These are phyloP conservation scores for Rana temporaria DNA, from an alignment of 2,113 vertebrate species.

Conservation along the genomic window DNA sequence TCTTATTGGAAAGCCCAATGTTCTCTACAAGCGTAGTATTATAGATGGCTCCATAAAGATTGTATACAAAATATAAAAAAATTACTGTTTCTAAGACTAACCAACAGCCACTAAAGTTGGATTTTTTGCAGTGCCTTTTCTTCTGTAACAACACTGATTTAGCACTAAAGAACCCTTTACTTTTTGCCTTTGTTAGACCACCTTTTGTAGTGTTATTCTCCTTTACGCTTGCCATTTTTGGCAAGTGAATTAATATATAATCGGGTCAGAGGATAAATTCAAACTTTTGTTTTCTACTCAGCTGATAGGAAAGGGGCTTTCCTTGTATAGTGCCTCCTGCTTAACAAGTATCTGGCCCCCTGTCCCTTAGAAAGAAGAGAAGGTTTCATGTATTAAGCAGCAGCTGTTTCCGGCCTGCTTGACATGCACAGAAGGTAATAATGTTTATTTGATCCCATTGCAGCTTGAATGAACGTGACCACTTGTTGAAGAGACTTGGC, in stretches of 20 bases:
- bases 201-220: no score
- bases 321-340: slow-evolving; percentile 15
- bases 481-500: slow-evolving; percentile 94
- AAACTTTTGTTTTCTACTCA: not conserved
- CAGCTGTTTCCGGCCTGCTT: slow-evolving; percentile 44
- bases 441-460: slow-evolving; percentile 54
- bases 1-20: no score
- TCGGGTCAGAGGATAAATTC: not conserved
- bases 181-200: no score
- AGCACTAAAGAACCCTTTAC: no score
- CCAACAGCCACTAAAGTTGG: no score
- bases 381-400: slow-evolving; percentile 46
- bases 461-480: slow-evolving; percentile 97
- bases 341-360: slow-evolving; percentile 15
- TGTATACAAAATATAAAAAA: no score
- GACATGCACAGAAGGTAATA: slow-evolving; percentile 23
- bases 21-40: no score
- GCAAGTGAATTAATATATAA: not conserved
- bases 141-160: no score
- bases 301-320: slow-evolving; percentile 17
- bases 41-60: no score
- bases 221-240: not conserved
- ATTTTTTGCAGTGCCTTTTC: no score
- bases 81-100: no score
- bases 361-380: slow-evolving; percentile 38